These are phyloP conservation scores for Chlamydotis undulata DNA, from an alignment of 2,113 vertebrate genomes.

Conservation along the genomic window DNA sequence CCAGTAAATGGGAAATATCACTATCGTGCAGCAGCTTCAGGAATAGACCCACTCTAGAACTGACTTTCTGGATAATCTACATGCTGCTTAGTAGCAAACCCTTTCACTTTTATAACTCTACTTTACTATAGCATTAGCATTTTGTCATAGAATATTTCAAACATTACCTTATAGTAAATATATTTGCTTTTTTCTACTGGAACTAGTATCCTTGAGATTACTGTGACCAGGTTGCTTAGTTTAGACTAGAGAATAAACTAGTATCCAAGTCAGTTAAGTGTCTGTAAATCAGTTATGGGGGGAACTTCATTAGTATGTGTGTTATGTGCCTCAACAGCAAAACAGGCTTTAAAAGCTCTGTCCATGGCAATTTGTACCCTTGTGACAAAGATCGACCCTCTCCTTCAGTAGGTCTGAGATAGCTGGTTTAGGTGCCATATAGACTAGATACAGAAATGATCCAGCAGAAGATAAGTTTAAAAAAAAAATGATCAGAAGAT, in stretches of 20 bases:
- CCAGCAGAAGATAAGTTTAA: background rate
- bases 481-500: background rate
- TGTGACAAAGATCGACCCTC: rapidly evolving
- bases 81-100: background rate
- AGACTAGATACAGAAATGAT: background rate
- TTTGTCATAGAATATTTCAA: background rate
- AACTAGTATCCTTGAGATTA: background rate
- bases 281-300: background rate
- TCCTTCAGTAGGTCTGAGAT: background rate
- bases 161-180: background rate
- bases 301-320: background rate
- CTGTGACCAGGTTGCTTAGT: background rate
- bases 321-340: background rate
- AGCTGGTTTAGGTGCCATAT: background rate
- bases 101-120: background rate
- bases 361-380: background rate
- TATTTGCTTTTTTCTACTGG: background rate
- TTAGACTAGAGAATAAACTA: background rate
- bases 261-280: background rate
- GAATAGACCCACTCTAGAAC: background rate
- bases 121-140: background rate
- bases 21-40: background rate
- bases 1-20: background rate
- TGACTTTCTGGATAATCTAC: background rate
- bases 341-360: background rate